Percentiles rank a stretch among this genome's conserved stretches.
These are phyloP conservation scores for Phoebastria nigripes DNA, from an alignment of 2,797 vertebrate species.

Conservation along the genomic window DNA sequence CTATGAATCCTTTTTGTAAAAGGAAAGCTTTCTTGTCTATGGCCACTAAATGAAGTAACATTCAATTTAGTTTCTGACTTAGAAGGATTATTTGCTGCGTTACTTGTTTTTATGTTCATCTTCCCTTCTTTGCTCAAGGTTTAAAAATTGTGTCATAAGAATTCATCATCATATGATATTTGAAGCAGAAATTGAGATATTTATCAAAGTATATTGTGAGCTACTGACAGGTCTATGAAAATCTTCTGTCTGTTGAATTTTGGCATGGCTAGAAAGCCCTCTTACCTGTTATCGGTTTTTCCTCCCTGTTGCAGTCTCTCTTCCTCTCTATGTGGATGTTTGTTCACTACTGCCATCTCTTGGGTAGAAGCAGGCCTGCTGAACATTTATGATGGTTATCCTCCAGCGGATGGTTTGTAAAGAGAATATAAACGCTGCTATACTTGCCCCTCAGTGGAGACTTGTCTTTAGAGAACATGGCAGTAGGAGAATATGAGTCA, in stretches of 20 bases:
- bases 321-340: neutral
- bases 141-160: neutral
- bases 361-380: neutral
- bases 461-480: neutral
- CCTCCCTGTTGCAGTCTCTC: no score
- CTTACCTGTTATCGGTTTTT: rapidly evolving
- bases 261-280: neutral
- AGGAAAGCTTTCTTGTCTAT: neutral
- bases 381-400: neutral
- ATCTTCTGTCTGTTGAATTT: neutral
- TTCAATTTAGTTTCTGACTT: neutral
- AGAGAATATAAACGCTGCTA: neutral
- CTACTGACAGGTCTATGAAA: neutral
- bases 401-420: neutral
- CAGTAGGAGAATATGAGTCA: rapidly evolving
- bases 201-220: neutral
- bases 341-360: slow-evolving; percentile 17
- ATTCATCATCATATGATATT: rapidly evolving
- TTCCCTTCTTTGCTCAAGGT: neutral
- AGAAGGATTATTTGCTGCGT: neutral
- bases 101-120: neutral
- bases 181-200: neutral
- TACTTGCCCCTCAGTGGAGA: rapidly evolving
- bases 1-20: neutral
- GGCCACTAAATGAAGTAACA: rapidly evolving